A percentile compares a stretch with the other conserved stretches of the same genome.
These are phyloP conservation scores for Hemitrygon akajei DNA, from an alignment of 2,797 vertebrate species.

Conservation along the genomic window DNA sequence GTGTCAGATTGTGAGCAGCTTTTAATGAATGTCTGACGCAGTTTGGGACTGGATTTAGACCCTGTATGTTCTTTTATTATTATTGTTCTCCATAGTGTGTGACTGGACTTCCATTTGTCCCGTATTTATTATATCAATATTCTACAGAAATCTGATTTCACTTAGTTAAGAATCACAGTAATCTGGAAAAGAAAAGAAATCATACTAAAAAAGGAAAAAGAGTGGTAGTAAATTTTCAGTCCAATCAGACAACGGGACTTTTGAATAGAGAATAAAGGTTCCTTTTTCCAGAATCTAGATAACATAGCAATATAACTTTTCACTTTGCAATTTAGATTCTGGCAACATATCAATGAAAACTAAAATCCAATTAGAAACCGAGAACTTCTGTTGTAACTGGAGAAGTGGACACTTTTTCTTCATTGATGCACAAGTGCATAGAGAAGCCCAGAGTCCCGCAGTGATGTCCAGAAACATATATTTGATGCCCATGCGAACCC, in stretches of 20 bases:
- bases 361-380: no score
- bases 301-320: no score
- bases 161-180: neutral
- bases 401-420: no score
- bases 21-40: neutral
- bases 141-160: constrained; percentile 11
- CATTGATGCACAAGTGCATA: no score
- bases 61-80: neutral
- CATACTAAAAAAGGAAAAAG: neutral
- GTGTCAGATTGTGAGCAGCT: constrained; percentile 2
- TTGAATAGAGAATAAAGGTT: neutral
- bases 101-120: constrained; percentile 6
- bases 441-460: no score
- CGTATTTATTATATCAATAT: neutral
- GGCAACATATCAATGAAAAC: no score
- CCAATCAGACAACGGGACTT: neutral
- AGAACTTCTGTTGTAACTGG: no score
- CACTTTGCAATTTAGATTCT: no score
- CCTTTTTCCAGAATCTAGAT: no score
- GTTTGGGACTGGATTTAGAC: neutral
- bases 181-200: neutral
- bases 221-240: neutral
- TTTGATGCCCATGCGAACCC: no score
- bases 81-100: neutral
- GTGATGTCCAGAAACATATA: no score